phyloP scores from a whole-genome alignment of 2,797 vertebrate species.

The Galagoides demidoff region DNA sequence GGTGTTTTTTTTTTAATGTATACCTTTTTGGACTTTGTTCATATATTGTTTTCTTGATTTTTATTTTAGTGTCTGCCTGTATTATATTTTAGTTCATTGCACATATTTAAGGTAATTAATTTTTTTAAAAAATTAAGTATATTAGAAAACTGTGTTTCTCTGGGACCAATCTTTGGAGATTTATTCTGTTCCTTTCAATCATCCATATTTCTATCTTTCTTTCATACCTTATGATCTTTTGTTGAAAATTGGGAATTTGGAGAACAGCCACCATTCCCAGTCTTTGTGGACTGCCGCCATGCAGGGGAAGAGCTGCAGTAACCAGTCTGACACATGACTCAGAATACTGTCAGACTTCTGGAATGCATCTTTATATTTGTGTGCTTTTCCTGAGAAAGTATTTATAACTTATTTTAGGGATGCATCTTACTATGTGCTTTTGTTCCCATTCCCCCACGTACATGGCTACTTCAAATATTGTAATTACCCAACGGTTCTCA shows the following conservation, averaged over 20 bases:
- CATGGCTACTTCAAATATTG: neutral
- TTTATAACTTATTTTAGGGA: neutral
- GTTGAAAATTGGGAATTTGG: neutral
- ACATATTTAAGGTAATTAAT: neutral
- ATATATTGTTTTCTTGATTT: neutral
- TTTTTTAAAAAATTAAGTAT: neutral
- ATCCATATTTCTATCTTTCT: neutral
- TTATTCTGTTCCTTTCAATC: neutral
- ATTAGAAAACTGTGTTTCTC: neutral
- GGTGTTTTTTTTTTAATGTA: neutral
- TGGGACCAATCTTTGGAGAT: neutral
- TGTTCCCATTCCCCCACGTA: neutral
- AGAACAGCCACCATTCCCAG: neutral
- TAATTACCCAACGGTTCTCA: neutral
- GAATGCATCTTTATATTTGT: neutral
- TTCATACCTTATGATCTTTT: neutral
- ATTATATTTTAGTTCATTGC: neutral
- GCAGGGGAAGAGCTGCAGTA: neutral
- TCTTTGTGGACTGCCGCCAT: neutral
- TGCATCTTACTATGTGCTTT: neutral
- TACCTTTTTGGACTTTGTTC: neutral
- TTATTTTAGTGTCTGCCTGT: neutral
- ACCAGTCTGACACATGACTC: neutral
- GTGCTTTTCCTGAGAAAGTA: neutral
- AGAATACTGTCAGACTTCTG: neutral